Conservation (phyloP, 2,888 invertebrate species). For the Thera britannica region DNA sequence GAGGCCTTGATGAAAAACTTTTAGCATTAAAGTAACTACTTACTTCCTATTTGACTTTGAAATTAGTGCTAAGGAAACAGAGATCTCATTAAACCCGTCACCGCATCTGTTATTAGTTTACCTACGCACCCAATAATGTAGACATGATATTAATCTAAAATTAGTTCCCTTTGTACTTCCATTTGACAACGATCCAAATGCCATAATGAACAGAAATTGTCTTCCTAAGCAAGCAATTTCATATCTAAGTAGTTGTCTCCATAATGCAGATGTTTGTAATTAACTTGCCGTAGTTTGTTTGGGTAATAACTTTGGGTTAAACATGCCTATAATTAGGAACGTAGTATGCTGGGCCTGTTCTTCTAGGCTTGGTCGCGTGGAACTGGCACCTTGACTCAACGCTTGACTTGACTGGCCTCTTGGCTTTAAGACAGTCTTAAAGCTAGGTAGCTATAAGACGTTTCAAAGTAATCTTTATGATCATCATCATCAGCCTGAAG, state of each 20-base stretch:
- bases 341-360: too few species aligned
- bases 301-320: slow-evolving; percentile 6
- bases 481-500: too few species aligned
- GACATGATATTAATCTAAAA: slow-evolving; percentile 8
- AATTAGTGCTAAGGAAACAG: not conserved
- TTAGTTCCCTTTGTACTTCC: slow-evolving; percentile 22
- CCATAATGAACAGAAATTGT: slow-evolving; percentile 26
- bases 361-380: too few species aligned
- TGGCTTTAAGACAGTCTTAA: too few species aligned
- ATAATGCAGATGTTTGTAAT: slow-evolving; percentile 20
- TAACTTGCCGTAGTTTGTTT: slow-evolving; percentile 6
- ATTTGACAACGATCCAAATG: slow-evolving; percentile 34
- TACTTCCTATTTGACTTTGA: too few species aligned
- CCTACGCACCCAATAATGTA: slow-evolving; percentile 1
- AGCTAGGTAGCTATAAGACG: too few species aligned
- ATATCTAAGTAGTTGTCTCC: slow-evolving; percentile 18
- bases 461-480: too few species aligned
- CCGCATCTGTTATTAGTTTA: not conserved
- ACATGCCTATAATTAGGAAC: too few species aligned
- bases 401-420: too few species aligned
- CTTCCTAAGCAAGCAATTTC: slow-evolving; percentile 25
- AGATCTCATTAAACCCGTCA: not conserved
- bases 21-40: too few species aligned
- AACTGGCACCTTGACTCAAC: too few species aligned
- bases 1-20: too few species aligned